These are phyloP conservation scores for Monoplex corrugatus DNA, from an alignment of 2,888 invertebrate species.

Conservation along the genomic window DNA sequence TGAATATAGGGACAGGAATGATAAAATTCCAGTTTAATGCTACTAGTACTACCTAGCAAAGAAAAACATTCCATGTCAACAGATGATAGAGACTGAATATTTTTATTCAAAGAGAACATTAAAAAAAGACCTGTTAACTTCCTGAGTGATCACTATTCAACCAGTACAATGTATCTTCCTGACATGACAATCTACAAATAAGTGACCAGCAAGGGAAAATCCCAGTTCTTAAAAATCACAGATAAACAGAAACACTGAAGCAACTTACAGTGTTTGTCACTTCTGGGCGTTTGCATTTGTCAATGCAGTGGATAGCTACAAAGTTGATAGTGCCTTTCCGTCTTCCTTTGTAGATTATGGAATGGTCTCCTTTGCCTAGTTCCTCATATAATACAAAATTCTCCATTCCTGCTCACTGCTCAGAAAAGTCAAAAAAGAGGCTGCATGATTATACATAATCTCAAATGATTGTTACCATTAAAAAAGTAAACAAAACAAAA, in stretches of 20 bases:
- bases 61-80: too few species aligned
- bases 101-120: background rate
- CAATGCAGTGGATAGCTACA: slow-evolving; percentile 82
- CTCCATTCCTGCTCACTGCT: slow-evolving; percentile 74
- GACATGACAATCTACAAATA: too few species aligned
- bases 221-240: background rate
- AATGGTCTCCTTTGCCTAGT: slow-evolving; percentile 78
- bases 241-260: background rate
- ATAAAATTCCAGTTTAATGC: too few species aligned
- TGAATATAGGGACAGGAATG: too few species aligned
- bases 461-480: too few species aligned
- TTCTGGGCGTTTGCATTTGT: slow-evolving; percentile 80
- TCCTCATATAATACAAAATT: slow-evolving; percentile 82
- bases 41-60: too few species aligned
- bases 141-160: background rate
- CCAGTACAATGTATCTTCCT: too few species aligned
- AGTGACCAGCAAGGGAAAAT: too few species aligned
- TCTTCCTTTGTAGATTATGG: slow-evolving; percentile 81
- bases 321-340: slow-evolving; percentile 81
- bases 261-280: slow-evolving; percentile 81
- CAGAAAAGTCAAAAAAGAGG: background rate
- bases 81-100: too few species aligned
- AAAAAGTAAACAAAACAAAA: background rate
- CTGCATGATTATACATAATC: background rate
- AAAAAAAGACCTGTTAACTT: background rate